phyloP scores from a whole-genome alignment of 2,113 vertebrate species.

The Laticauda laticaudata region DNA sequence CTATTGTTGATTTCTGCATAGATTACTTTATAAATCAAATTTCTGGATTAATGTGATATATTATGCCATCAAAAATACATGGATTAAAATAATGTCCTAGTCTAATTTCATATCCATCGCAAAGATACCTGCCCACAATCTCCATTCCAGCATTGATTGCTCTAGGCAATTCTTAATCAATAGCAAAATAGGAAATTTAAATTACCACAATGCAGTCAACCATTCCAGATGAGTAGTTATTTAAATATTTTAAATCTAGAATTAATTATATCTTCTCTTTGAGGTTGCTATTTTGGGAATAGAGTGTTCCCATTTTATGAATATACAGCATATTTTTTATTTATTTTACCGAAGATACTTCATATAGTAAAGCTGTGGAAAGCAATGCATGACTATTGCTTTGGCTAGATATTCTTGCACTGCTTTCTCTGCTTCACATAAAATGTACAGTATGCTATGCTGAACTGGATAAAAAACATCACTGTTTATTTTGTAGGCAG shows the following conservation, averaged over 20 bases:
- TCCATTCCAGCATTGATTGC: background rate
- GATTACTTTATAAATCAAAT: background rate
- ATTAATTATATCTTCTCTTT: conserved; percentile 27
- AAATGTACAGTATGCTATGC: conserved; percentile 8
- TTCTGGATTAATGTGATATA: background rate
- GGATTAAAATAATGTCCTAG: background rate
- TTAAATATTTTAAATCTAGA: background rate
- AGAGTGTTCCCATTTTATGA: background rate
- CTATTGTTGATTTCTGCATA: background rate
- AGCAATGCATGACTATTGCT: conserved; percentile 7
- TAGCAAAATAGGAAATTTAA: background rate
- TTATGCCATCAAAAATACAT: background rate
- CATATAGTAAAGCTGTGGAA: background rate
- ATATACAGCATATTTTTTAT: background rate
- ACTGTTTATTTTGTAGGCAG: conserved; percentile 5
- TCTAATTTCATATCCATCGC: background rate
- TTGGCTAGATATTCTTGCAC: conserved; percentile 29
- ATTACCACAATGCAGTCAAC: background rate
- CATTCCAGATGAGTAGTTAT: background rate
- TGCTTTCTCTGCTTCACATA: conserved; percentile 17
- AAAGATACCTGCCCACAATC: background rate
- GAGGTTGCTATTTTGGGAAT: conserved; percentile 10
- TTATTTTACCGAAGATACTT: conserved; percentile 31
- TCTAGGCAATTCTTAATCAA: background rate
- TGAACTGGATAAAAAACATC: conserved; percentile 14